A percentile compares a stretch with the other conserved stretches of the same genome.
These are phyloP conservation scores for Tangara arthus DNA, from an alignment of 2,797 vertebrate species.

Conservation along the genomic window DNA sequence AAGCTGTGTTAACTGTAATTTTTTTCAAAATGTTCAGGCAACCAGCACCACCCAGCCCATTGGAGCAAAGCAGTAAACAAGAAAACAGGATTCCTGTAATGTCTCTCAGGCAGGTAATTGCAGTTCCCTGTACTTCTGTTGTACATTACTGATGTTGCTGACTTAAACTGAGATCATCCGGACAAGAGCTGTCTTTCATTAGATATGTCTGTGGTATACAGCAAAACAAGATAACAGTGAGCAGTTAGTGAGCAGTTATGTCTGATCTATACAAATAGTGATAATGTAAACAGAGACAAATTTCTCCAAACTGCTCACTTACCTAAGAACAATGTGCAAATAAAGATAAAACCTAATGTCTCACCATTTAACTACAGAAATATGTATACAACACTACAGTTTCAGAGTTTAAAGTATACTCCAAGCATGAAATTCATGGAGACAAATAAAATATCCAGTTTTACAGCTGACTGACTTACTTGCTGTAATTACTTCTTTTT, in stretches of 20 bases:
- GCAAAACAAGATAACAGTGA: background rate
- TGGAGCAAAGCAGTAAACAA: background rate
- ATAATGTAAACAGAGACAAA: background rate
- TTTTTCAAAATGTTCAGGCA: background rate
- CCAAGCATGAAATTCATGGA: background rate
- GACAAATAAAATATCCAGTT: background rate
- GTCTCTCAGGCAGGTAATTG: background rate
- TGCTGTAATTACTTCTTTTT: background rate
- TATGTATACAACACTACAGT: background rate
- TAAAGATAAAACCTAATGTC: background rate
- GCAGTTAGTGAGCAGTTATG: background rate
- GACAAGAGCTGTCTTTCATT: background rate
- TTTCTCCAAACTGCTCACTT: background rate
- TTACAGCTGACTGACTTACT: background rate
- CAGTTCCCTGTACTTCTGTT: background rate
- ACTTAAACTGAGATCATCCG: background rate
- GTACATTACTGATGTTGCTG: background rate
- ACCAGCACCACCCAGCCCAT: background rate
- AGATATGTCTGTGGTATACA: background rate
- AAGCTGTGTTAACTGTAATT: rapidly evolving
- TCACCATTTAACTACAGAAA: background rate
- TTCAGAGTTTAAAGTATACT: background rate
- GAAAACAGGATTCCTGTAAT: background rate
- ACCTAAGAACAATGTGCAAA: background rate
- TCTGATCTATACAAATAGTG: background rate